Base-by-base conservation (phyloP, 2,888 invertebrate genomes). In the Eupithecia exiguata region DNA sequence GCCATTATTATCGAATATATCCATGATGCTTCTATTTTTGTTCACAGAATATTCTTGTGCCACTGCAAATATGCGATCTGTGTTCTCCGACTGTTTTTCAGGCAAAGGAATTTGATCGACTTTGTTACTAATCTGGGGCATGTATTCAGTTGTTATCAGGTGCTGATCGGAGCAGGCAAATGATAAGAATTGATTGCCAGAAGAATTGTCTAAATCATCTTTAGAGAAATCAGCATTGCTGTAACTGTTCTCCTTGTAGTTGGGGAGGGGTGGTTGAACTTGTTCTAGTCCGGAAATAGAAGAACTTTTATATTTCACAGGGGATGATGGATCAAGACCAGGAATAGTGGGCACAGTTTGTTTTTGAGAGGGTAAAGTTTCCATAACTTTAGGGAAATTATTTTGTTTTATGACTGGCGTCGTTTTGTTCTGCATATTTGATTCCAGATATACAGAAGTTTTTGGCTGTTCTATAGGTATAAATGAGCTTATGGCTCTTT, bases 11-110 rank as follows among this genome's bases (percentile, higher is more conserved):
- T 87, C 86, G 84, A 94, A 94, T 76, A 94, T 94, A 77, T 94
- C 94, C 87, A 91, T 87, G 77, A 94, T 94, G 76, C 93, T 94
- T 83, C 79, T 88, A 81, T 91, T 93, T 85, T 90, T 93, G 49
- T 77, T 82, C 10, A 78, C 76, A 75, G 84, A 82, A 80, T 86
- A 87, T 6, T 91, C 88, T 76, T 94, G 93, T 16, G 92, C 91
- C 4, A 88, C 79, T 75, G 91, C 91, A 84, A 94, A 93, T 72
- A 94, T 84, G 36, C 87, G 81, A 40, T 88, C 82, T 46, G 84
- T 83, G 70, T 84, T 84, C 72, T 88, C 88, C 70, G 75, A 66
- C n/a, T 76, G 71, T 69, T 81, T 82, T n/a, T 66, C 21, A 53
- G 76, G 76, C 61, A 76, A 40, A 18, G 73, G 71, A 49, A 73